Evolutionary conservation across 2,113 vertebrate species (phyloP).

Genomic region (Neotoma lepida): DNA sequence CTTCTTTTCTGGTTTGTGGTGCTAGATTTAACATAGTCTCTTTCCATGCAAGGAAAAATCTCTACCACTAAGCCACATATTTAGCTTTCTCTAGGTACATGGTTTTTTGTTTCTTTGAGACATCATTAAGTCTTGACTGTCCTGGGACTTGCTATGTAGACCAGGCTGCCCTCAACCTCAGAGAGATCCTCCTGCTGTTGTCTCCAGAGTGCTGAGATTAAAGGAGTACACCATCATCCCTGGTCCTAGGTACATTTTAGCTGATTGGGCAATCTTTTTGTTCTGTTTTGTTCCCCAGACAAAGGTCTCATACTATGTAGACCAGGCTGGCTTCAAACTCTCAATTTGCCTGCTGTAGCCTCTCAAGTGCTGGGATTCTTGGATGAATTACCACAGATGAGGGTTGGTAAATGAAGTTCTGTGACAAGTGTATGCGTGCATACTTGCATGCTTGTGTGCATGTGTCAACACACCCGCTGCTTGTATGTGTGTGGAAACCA

Average conservation of each 20-base stretch:
- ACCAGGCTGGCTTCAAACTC: not conserved
- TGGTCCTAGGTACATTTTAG: not conserved
- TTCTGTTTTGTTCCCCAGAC: not conserved
- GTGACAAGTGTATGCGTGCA: not conserved
- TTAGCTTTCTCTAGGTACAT: not conserved
- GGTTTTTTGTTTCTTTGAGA: not conserved
- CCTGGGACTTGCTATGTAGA: not conserved
- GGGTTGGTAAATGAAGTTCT: not conserved
- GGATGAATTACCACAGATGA: too few relatives aligned
- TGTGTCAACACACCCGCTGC: not conserved
- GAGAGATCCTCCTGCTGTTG: not conserved
- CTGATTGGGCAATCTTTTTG: not conserved
- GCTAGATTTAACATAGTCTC: not conserved
- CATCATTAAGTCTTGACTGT: not conserved
- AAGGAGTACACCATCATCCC: not conserved
- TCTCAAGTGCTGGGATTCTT: not conserved
- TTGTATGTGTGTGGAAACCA: not conserved
- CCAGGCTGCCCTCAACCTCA: not conserved
- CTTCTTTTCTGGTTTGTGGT: not conserved
- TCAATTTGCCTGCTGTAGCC: not conserved
- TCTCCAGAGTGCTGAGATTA: not conserved
- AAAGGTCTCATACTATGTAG: not conserved
- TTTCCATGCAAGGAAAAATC: not conserved
- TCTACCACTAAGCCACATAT: not conserved
- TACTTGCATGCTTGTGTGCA: too few relatives aligned